Percentiles rank a stretch among this genome's conserved stretches.
These are phyloP conservation scores for Fregetta grallaria DNA, from an alignment of 2,113 vertebrate genomes.

Conservation along the genomic window DNA sequence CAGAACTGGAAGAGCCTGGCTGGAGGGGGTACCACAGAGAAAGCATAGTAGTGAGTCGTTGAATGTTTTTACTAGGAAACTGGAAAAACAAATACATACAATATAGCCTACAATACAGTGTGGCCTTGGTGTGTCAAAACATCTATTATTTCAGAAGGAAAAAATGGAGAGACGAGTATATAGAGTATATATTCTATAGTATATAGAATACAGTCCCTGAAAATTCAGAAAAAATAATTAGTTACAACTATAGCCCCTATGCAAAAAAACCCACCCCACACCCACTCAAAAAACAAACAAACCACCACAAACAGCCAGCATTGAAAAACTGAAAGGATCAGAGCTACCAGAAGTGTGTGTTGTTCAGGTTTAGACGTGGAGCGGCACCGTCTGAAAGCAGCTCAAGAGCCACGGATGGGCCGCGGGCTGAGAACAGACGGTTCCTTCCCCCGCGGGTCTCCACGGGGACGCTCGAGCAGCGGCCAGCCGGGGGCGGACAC, in stretches of 20 bases:
- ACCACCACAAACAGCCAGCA: no score
- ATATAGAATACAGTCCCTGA: background rate
- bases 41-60: accelerated
- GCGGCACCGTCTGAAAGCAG: background rate
- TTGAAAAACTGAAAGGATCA: no score
- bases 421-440: accelerated
- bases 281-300: background rate
- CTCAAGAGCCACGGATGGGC: background rate
- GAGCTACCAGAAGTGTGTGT: accelerated
- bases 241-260: background rate
- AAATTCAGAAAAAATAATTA: background rate
- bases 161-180: background rate
- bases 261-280: background rate
- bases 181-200: no score
- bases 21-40: background rate
- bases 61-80: background rate
- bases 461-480: accelerated
- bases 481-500: background rate
- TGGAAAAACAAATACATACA: background rate
- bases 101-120: accelerated
- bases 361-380: no score
- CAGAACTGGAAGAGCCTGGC: background rate
- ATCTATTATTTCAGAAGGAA: background rate
- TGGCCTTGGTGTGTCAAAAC: background rate
- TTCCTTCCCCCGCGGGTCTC: accelerated